Percentiles rank a stretch among this genome's conserved stretches.
phyloP scores from a whole-genome alignment of 2,888 invertebrate genomes.

The Caenorhabditis angaria region DNA sequence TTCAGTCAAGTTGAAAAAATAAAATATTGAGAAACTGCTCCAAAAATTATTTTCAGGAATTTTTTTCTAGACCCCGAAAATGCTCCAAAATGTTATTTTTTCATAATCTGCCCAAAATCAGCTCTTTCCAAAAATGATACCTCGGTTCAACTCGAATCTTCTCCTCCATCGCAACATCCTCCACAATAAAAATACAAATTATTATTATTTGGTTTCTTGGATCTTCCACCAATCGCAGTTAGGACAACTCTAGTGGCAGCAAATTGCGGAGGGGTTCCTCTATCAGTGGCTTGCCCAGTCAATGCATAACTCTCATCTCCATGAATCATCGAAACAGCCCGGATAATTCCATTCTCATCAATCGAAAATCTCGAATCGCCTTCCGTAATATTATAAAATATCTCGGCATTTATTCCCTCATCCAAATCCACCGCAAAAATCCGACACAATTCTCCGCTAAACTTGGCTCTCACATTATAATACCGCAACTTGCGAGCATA shows the following conservation, averaged over 20 bases:
- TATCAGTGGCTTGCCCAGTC: constrained; percentile 83
- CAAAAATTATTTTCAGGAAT: too few relatives aligned
- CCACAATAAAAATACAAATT: constrained; percentile 50
- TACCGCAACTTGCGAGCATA: constrained; percentile 76
- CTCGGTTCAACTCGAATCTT: constrained; percentile 58
- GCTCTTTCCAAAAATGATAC: too few relatives aligned
- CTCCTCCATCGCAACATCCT: constrained; percentile 57
- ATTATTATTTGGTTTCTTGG: constrained; percentile 31
- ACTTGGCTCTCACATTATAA: constrained; percentile 58
- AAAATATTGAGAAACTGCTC: too few relatives aligned
- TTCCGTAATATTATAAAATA: constrained; percentile 85
- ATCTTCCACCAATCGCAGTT: constrained; percentile 27
- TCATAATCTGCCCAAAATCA: too few relatives aligned
- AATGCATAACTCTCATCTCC: constrained; percentile 84
- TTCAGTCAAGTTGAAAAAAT: too few relatives aligned
- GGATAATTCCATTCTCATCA: constrained; percentile 85
- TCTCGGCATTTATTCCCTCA: constrained; percentile 81
- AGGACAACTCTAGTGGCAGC: constrained; percentile 43
- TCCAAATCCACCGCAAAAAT: constrained; percentile 87
- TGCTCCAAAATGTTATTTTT: too few relatives aligned
- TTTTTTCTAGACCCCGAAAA: too few relatives aligned
- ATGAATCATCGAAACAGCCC: constrained; percentile 84
- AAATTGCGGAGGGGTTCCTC: constrained; percentile 79
- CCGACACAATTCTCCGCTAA: constrained; percentile 72
- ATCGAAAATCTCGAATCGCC: constrained; percentile 83